Conservation (phyloP, 2,113 vertebrate genomes). For the Turnix velox region DNA sequence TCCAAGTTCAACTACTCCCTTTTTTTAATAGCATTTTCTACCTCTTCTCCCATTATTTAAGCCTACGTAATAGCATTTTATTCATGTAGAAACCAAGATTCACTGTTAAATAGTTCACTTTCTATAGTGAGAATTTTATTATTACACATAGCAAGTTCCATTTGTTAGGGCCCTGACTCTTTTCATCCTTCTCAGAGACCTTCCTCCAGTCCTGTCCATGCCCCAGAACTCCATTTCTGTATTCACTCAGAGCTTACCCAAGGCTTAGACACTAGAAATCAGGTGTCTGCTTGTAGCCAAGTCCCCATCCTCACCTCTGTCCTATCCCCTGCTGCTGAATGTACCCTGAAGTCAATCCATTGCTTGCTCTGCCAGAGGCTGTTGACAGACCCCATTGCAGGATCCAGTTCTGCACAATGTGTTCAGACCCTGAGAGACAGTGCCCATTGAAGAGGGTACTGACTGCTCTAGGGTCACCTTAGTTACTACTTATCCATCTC, state of each 20-base stretch:
- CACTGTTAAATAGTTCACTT: background rate
- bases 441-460: background rate
- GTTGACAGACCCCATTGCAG: background rate
- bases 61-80: background rate
- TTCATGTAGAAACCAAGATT: background rate
- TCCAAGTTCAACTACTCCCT: background rate
- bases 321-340: background rate
- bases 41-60: background rate
- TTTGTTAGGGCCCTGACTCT: background rate
- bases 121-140: background rate
- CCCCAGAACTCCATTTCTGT: background rate
- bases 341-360: too few species aligned
- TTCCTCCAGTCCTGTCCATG: background rate
- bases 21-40: background rate
- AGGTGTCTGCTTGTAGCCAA: accelerated
- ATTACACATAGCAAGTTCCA: constrained; percentile 28
- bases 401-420: background rate
- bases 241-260: too few species aligned
- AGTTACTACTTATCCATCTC: background rate
- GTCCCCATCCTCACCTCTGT: background rate
- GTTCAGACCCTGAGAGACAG: background rate
- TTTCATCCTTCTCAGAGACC: background rate
- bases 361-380: background rate
- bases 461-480: background rate
- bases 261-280: background rate